phyloP scores from a whole-genome alignment of 37 sponge, comb jelly and placozoan genomes.

The Lycopodina hypogea region DNA sequence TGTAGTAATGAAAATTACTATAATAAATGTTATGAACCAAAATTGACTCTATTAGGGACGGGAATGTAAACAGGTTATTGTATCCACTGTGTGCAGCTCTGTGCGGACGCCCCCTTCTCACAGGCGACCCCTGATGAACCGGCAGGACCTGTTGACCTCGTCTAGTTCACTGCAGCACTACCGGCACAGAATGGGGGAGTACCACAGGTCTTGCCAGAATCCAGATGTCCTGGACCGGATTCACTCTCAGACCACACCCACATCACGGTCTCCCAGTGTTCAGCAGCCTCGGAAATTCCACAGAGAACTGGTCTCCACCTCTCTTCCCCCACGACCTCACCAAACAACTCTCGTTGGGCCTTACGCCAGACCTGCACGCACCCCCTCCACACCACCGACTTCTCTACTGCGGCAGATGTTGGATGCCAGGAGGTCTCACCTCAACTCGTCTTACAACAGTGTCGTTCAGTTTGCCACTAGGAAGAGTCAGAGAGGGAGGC shows the following conservation, averaged over 20 bases:
- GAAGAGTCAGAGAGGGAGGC: neutral
- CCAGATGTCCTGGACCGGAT: constrained; percentile 54
- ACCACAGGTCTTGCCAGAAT: constrained; percentile 55
- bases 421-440: neutral
- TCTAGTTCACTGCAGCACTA: neutral
- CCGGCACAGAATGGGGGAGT: constrained; percentile 16
- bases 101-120: constrained; percentile 11
- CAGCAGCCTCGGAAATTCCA: too few relatives aligned
- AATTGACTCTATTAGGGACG: too few relatives aligned
- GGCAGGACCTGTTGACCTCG: neutral
- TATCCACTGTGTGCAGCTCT: too few relatives aligned
- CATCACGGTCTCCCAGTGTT: too few relatives aligned
- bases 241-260: neutral
- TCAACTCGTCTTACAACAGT: neutral
- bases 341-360: neutral
- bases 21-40: too few relatives aligned
- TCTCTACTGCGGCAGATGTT: constrained; percentile 19
- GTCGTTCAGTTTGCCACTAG: constrained; percentile 33
- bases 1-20: too few relatives aligned
- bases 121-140: neutral
- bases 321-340: neutral
- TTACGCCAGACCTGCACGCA: too few relatives aligned
- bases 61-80: too few relatives aligned
- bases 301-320: too few relatives aligned
- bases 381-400: neutral